These are phyloP conservation scores for Chrysina gloriosa DNA, from an alignment of 2,888 invertebrate genomes.

Conservation along the genomic window DNA sequence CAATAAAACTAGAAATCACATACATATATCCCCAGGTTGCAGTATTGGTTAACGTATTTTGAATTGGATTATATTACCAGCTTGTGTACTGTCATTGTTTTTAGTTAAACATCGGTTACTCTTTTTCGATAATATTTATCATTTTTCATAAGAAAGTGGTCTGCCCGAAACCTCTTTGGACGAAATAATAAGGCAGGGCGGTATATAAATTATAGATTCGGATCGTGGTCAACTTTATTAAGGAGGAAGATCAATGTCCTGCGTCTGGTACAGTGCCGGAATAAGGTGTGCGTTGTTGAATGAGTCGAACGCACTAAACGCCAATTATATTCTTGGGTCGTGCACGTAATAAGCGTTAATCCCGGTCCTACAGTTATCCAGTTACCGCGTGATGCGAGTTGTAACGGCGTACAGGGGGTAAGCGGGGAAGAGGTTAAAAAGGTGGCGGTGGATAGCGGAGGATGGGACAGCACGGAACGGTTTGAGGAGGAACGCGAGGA, in stretches of 20 bases:
- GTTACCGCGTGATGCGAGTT: constrained; percentile 36
- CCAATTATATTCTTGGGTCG: constrained; percentile 37
- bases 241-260: constrained; percentile 29
- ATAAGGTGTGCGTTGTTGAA: constrained; percentile 29
- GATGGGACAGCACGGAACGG: constrained; percentile 17
- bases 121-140: too few relatives aligned
- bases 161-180: too few relatives aligned
- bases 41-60: too few relatives aligned
- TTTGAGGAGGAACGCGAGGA: constrained; percentile 22
- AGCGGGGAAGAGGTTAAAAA: constrained; percentile 21
- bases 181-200: neutral
- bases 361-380: constrained; percentile 38
- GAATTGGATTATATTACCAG: too few relatives aligned
- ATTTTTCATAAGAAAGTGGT: too few relatives aligned
- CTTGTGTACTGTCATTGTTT: too few relatives aligned
- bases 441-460: constrained; percentile 19
- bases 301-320: constrained; percentile 34
- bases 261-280: constrained; percentile 8
- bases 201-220: constrained; percentile 23
- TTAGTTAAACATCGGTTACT: too few relatives aligned
- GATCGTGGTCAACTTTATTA: constrained; percentile 19
- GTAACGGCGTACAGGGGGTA: constrained; percentile 18
- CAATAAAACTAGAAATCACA: too few relatives aligned
- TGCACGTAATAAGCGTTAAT: constrained; percentile 38
- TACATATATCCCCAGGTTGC: too few relatives aligned